phyloP scores from a whole-genome alignment of 2,113 vertebrate genomes.

The Ranitomeya variabilis region DNA sequence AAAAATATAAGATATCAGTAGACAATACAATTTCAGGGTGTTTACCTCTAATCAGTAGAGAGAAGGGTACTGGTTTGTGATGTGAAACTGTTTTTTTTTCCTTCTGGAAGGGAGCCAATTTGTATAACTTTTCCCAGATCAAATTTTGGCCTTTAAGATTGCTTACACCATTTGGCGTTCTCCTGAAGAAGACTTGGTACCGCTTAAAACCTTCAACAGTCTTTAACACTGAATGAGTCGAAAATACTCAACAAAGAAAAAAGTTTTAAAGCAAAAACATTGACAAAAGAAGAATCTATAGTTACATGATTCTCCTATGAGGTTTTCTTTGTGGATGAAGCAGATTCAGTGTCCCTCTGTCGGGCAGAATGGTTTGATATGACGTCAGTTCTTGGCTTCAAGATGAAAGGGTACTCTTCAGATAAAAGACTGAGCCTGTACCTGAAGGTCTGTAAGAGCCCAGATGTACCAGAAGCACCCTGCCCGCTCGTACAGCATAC shows the following conservation, averaged over 20 bases:
- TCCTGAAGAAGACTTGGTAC: no score
- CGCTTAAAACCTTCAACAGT: neutral
- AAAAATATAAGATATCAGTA: no score
- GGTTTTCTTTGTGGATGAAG: constrained; percentile 21
- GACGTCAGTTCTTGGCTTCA: constrained; percentile 55
- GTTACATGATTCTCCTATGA: neutral
- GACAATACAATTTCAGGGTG: no score
- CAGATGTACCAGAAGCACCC: constrained; percentile 29
- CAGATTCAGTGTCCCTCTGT: constrained; percentile 41
- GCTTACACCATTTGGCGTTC: no score
- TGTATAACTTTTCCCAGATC: no score
- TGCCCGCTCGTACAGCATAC: constrained; percentile 1
- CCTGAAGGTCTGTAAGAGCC: constrained; percentile 50
- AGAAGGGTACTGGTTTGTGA: no score
- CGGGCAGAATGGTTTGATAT: constrained; percentile 42
- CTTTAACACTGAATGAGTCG: neutral
- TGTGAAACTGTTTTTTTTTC: no score
- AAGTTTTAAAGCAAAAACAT: neutral
- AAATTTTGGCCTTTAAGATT: no score
- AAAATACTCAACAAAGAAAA: neutral
- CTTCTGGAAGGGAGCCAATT: no score
- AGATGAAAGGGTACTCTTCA: constrained; percentile 56
- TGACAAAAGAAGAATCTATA: neutral
- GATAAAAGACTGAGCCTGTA: constrained; percentile 54
- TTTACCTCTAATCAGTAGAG: no score